Base-by-base conservation (phyloP, 2,113 vertebrate genomes). In the Nothocercus nigrocapillus region DNA sequence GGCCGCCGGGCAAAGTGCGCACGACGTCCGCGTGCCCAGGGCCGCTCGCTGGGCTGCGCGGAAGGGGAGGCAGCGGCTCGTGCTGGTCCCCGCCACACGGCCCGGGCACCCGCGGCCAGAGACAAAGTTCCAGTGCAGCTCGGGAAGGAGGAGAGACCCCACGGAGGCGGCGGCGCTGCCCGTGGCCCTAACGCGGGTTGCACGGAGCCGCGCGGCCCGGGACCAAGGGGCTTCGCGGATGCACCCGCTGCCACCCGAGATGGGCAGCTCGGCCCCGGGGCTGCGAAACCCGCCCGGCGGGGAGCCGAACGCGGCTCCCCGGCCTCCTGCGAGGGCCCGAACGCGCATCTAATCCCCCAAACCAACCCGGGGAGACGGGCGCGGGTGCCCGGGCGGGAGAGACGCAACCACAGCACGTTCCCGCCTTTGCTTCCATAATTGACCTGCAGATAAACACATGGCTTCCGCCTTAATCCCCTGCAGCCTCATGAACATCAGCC, bases 401-500 rank as follows among this genome's bases (percentile, higher is more conserved):
- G 32, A 32, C 73, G 34, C 24, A 87, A 47, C 78, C 19, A 3
- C 70, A 28, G 25, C 77, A 38, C 34, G 6, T 58, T 36, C 58
- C 21, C 28, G 38, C 90, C 63, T 58, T 32, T 0, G 4, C 78
- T 75, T 30, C 93, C 85, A 61, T 93, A 51, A 86, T 54, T 63
- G 95, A 96, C 96, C 95, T 67, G 68, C 1, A 77, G 95, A 94
- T 89, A 97, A 95, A 96, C 92, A 94, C 81, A 67, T 20, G 91
- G 91, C 86, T 97, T 87, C 91, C 5, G 3, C 91, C 96, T 36
- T 97, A 97, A 97, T 97, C 97, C 96, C 96, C 94, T 32, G 82
- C 86, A 97, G 96, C 95, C 94, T 94, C 96, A 32, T 68, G 76
- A 85, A 97, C 97, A 97, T 97, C 91, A 95, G 94, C 96, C 74